These are phyloP conservation scores for Rapana venosa DNA, from an alignment of 2,888 invertebrate species.

Conservation along the genomic window DNA sequence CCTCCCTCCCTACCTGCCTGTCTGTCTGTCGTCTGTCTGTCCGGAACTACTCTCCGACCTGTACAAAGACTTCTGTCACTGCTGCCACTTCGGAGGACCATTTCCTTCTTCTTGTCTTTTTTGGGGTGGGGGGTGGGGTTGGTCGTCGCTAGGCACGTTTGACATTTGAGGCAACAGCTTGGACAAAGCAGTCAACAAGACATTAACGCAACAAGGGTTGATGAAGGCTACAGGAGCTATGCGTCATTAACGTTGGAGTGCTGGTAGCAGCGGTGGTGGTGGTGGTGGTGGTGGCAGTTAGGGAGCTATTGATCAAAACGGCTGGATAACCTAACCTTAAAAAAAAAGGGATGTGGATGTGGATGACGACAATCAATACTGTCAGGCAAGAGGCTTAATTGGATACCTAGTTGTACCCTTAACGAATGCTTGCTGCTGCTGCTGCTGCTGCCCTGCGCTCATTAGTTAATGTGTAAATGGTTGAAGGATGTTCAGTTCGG, in stretches of 20 bases:
- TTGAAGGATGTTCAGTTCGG: background rate
- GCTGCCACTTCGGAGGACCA: background rate
- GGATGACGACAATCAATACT: conserved; percentile 12
- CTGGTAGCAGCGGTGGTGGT: no score
- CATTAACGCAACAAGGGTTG: background rate
- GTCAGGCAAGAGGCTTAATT: background rate
- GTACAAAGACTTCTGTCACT: background rate
- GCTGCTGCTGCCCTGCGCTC: background rate
- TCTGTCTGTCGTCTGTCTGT: no score
- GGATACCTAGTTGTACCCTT: conserved; percentile 13
- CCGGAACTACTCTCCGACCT: background rate
- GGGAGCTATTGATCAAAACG: background rate
- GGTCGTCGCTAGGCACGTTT: background rate
- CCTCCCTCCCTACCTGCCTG: no score
- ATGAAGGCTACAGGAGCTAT: background rate
- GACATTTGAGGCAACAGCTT: conserved; percentile 20
- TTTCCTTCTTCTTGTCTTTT: background rate
- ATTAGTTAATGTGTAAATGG: background rate
- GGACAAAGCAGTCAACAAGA: conserved; percentile 2
- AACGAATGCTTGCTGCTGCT: background rate
- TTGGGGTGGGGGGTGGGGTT: no score
- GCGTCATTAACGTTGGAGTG: conserved; percentile 4
- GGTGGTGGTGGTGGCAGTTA: conserved; percentile 4
- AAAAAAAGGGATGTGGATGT: background rate
- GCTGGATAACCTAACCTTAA: no score